Evolutionary conservation across 1,140 invertebrate genomes (phyloP).

Genomic region (Calliopsis andreniformis): DNA sequence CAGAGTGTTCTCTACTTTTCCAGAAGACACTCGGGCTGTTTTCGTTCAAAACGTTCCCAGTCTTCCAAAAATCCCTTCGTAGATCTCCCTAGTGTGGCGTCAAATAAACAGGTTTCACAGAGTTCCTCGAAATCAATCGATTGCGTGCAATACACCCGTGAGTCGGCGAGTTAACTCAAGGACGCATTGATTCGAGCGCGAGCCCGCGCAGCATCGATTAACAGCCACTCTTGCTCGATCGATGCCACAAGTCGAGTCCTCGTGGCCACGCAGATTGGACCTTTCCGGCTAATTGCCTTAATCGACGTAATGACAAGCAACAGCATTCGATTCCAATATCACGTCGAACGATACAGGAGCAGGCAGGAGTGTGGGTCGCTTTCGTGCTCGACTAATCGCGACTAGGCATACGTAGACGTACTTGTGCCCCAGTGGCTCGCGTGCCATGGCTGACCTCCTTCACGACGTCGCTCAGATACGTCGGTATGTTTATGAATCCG

Average conservation of each 20-base stretch:
- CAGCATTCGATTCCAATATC: constrained; percentile 15
- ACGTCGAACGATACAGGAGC: background rate
- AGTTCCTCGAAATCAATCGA: constrained; percentile 36
- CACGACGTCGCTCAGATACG: constrained; percentile 40
- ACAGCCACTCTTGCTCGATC: constrained; percentile 33
- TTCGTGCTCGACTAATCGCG: constrained; percentile 11
- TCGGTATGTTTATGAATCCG: constrained; percentile 47
- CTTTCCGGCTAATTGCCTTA: constrained; percentile 37
- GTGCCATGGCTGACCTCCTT: constrained; percentile 57
- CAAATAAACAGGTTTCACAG: background rate
- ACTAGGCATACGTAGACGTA: background rate
- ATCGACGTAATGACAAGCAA: constrained; percentile 36
- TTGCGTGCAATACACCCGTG: constrained; percentile 21
- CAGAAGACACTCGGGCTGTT: no score
- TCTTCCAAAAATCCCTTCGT: no score
- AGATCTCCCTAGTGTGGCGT: background rate
- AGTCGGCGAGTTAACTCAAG: constrained; percentile 15
- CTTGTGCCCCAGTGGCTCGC: constrained; percentile 27
- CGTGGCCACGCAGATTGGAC: constrained; percentile 23
- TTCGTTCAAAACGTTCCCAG: no score
- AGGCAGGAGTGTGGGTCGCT: background rate
- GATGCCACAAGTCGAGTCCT: background rate
- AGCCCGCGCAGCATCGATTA: constrained; percentile 30
- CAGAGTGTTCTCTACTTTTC: no score
- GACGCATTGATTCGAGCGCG: constrained; percentile 22